phyloP scores from a whole-genome alignment of 30 jellyfish, hydroid and myxozoan species.

The Turritopsis dohrnii region DNA sequence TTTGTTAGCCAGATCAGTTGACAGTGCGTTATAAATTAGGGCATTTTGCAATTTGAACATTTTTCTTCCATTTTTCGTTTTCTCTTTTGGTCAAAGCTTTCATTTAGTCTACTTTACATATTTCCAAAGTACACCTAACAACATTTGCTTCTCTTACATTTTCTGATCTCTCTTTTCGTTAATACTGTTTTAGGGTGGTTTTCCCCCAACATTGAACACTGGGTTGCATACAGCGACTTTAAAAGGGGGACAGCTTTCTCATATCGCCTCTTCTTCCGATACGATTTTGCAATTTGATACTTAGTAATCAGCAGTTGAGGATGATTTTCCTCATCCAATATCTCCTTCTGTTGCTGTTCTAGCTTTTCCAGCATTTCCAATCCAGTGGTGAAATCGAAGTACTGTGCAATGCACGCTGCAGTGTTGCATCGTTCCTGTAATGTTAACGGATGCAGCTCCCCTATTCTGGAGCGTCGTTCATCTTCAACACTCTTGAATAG shows the following conservation, averaged over 20 bases:
- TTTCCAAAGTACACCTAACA: too few species aligned
- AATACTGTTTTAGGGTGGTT: not conserved
- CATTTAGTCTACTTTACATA: too few species aligned
- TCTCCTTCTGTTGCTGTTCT: not conserved
- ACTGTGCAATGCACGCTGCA: constrained; percentile 12
- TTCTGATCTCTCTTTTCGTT: not conserved
- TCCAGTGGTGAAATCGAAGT: not conserved
- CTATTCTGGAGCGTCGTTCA: not conserved
- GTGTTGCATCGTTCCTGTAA: not conserved
- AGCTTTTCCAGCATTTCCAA: not conserved
- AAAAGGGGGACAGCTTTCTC: not conserved
- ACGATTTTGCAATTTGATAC: not conserved
- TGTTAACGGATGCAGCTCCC: constrained; percentile 5
- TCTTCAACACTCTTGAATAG: not conserved
- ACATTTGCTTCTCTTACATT: not conserved
- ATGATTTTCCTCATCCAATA: not conserved
- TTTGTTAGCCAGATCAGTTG: not conserved
- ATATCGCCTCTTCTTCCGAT: not conserved
- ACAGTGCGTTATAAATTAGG: constrained; percentile 4
- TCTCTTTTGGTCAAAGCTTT: too few species aligned
- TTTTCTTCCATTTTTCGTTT: constrained; percentile 4
- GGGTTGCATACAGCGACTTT: not conserved
- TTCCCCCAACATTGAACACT: not conserved
- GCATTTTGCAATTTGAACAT: constrained; percentile 3
- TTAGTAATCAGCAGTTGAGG: not conserved